A percentile compares a stretch with the other conserved stretches of the same genome.
phyloP scores from a whole-genome alignment of 2,888 invertebrate species.

The Scaptomyza reducta region DNA sequence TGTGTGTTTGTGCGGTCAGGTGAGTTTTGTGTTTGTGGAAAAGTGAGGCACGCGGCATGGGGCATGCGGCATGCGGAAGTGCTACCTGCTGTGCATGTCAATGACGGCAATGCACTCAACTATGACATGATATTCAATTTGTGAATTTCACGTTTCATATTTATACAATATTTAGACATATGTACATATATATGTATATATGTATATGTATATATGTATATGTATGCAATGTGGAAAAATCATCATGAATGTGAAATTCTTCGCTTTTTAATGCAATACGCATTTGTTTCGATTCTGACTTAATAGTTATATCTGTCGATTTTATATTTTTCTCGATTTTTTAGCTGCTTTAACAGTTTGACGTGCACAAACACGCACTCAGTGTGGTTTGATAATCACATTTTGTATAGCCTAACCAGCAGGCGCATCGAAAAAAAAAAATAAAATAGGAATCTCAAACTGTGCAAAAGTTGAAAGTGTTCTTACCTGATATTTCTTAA shows the following conservation, averaged over 20 bases:
- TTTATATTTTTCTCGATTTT: too few species aligned
- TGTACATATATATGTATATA: too few species aligned
- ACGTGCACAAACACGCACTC: not conserved
- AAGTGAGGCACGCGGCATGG: too few species aligned
- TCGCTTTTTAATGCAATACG: too few species aligned
- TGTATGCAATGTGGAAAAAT: too few species aligned
- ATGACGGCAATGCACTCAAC: constrained; percentile 44
- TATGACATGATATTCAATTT: constrained; percentile 26
- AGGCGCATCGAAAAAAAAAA: constrained; percentile 32
- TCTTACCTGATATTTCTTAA: constrained; percentile 95
- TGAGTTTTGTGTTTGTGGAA: not conserved
- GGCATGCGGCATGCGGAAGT: not conserved
- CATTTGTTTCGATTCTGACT: too few species aligned
- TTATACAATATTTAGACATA: not conserved
- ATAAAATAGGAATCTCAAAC: not conserved
- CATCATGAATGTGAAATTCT: too few species aligned
- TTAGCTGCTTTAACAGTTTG: not conserved
- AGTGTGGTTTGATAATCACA: not conserved
- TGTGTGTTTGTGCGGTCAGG: constrained; percentile 1
- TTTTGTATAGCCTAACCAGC: constrained; percentile 35
- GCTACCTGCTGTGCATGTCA: constrained; percentile 52
- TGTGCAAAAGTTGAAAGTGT: too few species aligned
- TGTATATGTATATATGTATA: too few species aligned
- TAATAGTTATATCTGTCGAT: too few species aligned
- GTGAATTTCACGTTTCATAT: constrained; percentile 8